These are phyloP conservation scores for Hirtodrosophila duncani DNA, from an alignment of 2,888 invertebrate species.

Conservation along the genomic window DNA sequence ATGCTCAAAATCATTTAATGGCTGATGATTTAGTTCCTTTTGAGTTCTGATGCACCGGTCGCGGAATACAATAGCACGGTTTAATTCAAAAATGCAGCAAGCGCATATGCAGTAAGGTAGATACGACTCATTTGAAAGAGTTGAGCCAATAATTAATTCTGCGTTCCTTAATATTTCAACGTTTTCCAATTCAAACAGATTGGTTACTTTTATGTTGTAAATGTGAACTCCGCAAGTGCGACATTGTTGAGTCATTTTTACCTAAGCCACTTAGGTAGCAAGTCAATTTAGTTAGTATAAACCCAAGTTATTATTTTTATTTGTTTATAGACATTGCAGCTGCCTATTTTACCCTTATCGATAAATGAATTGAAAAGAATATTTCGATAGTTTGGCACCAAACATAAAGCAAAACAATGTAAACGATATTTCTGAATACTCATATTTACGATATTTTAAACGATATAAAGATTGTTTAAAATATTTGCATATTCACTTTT, in stretches of 20 bases:
- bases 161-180: conserved; percentile 25
- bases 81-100: conserved; percentile 45
- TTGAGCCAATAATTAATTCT: conserved; percentile 25
- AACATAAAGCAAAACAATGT: too few species aligned
- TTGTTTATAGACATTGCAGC: too few species aligned
- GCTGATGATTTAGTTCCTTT: conserved; percentile 6
- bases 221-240: conserved; percentile 46
- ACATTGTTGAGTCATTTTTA: conserved; percentile 49
- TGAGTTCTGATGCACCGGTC: conserved; percentile 45
- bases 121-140: conserved; percentile 11
- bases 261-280: too few species aligned
- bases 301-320: too few species aligned
- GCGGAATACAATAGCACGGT: conserved; percentile 39
- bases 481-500: too few species aligned
- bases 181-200: conserved; percentile 36
- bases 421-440: too few species aligned
- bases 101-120: conserved; percentile 48
- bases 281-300: too few species aligned
- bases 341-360: too few species aligned
- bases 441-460: too few species aligned
- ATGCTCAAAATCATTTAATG: background rate
- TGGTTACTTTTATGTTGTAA: conserved; percentile 42
- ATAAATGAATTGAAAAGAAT: too few species aligned
- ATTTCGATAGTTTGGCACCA: too few species aligned
- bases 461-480: too few species aligned